phyloP scores from a whole-genome alignment of 35 echinoderm and acorn worm genomes.

The Nesometra sesokonis region DNA sequence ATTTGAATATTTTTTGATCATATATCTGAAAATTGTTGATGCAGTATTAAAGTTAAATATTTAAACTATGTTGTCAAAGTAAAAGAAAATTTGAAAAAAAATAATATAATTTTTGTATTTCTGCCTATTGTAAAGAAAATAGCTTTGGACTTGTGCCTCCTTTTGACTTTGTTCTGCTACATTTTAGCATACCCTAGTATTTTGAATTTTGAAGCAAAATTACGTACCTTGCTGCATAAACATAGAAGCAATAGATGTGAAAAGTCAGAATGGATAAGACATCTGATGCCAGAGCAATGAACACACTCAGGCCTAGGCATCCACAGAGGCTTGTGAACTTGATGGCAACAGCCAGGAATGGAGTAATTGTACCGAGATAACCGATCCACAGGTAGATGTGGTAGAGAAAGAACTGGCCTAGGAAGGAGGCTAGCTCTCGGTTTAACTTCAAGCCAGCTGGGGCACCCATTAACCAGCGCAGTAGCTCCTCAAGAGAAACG shows the following conservation, averaged over 20 bases:
- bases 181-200: no score
- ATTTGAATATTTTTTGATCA: no score
- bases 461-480: constrained; percentile 87
- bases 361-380: constrained; percentile 47
- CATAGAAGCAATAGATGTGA: constrained; percentile 98
- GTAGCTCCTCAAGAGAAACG: constrained; percentile 31
- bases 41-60: no score
- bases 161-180: no score
- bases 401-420: constrained; percentile 87
- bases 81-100: no score
- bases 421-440: constrained; percentile 67
- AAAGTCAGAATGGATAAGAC: constrained; percentile 72
- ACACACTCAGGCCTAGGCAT: constrained; percentile 63
- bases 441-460: constrained; percentile 87
- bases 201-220: no score
- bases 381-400: constrained; percentile 85
- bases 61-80: no score
- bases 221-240: constrained; percentile 90
- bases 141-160: no score
- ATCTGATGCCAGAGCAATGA: constrained; percentile 50
- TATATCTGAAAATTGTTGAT: no score
- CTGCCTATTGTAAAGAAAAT: no score
- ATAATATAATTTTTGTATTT: no score
- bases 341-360: constrained; percentile 41
- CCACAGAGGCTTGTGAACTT: constrained; percentile 66